Conservation (phyloP, 2,113 vertebrate species). For the Grallaria varia region DNA sequence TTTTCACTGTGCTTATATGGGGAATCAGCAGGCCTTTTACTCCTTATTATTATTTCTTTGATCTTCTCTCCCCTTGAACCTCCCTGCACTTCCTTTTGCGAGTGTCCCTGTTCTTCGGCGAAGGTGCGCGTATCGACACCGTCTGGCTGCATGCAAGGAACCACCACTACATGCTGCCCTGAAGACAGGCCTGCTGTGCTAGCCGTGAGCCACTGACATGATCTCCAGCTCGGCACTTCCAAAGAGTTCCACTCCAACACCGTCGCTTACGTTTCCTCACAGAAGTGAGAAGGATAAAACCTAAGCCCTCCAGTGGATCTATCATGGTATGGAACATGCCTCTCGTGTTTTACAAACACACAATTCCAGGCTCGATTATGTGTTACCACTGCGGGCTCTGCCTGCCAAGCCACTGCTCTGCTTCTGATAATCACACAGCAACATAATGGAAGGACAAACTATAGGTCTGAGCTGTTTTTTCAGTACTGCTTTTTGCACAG, state of each 20-base stretch:
- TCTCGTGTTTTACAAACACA: background rate
- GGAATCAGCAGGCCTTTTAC: constrained; percentile 45
- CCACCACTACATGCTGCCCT: background rate
- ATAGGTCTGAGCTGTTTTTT: background rate
- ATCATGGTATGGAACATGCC: accelerated
- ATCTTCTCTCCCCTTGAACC: constrained; percentile 47
- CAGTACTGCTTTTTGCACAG: background rate
- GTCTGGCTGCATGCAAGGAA: constrained; percentile 39
- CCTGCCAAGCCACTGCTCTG: background rate
- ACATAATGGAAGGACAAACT: background rate
- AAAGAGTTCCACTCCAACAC: background rate
- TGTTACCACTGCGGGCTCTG: background rate
- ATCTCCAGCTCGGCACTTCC: constrained; percentile 4
- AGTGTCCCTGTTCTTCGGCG: constrained; percentile 7
- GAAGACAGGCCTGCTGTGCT: constrained; percentile 1
- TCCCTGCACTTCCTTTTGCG: constrained; percentile 52
- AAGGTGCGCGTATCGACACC: constrained; percentile 54
- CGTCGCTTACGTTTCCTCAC: background rate
- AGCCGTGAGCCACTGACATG: background rate
- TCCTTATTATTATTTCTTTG: constrained; percentile 57
- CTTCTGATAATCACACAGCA: background rate
- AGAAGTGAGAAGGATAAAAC: background rate
- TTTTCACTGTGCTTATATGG: background rate
- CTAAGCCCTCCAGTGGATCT: background rate
- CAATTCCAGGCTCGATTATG: background rate